These are phyloP conservation scores for Neostethus bicornis DNA, from an alignment of 2,797 vertebrate genomes.

Conservation along the genomic window DNA sequence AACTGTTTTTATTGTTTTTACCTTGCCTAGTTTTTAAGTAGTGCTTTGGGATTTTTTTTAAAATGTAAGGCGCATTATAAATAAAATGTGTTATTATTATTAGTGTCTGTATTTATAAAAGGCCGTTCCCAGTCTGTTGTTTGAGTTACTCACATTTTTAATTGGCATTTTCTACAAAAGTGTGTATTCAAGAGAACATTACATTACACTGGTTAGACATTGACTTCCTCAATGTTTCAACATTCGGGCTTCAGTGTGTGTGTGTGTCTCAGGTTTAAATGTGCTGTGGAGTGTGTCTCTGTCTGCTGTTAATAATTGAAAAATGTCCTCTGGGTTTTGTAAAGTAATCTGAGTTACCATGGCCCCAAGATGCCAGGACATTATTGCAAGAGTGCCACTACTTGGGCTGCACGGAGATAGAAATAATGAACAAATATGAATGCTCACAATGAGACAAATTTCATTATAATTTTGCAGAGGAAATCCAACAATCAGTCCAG, in stretches of 20 bases:
- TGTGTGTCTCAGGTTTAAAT: neutral
- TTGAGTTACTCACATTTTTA: too few relatives aligned
- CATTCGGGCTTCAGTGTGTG: neutral
- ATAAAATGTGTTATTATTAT: too few relatives aligned
- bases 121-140: too few relatives aligned
- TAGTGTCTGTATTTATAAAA: too few relatives aligned
- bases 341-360: neutral
- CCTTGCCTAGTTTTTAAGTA: too few relatives aligned
- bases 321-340: constrained; percentile 33
- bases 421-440: neutral
- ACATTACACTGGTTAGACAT: neutral
- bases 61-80: too few relatives aligned
- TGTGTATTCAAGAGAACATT: too few relatives aligned
- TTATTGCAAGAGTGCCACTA: neutral
- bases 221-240: neutral
- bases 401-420: neutral
- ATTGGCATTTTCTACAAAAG: too few relatives aligned
- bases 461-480: neutral
- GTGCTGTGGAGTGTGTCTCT: neutral
- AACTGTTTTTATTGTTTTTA: too few relatives aligned
- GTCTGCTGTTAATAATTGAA: constrained; percentile 42
- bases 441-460: neutral
- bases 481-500: neutral
- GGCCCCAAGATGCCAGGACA: neutral
- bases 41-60: too few relatives aligned